A percentile compares a stretch with the other conserved stretches of the same genome.
These are phyloP conservation scores for Nibea albiflora DNA, from an alignment of 2,113 vertebrate genomes.

Conservation along the genomic window DNA sequence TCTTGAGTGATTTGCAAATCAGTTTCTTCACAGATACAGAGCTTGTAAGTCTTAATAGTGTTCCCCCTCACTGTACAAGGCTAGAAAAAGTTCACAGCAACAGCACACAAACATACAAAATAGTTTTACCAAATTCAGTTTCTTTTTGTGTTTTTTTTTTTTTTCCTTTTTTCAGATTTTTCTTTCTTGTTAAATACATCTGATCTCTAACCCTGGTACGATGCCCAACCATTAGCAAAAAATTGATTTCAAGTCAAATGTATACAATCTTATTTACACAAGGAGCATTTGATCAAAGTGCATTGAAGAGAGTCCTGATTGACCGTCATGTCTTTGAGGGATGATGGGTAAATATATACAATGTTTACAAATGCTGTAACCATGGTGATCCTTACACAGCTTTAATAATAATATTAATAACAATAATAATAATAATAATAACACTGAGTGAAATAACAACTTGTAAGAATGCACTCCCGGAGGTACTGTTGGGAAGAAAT, in stretches of 20 bases:
- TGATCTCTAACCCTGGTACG: slow-evolving; percentile 84
- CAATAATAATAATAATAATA: slow-evolving; percentile 35
- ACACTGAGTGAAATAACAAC: slow-evolving; percentile 27
- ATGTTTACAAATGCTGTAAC: slow-evolving; percentile 89
- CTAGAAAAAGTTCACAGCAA: slow-evolving; percentile 87
- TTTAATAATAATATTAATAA: slow-evolving; percentile 45
- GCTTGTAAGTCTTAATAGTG: slow-evolving; percentile 37
- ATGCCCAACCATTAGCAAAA: slow-evolving; percentile 91
- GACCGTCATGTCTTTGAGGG: slow-evolving; percentile 76
- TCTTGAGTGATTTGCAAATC: slow-evolving; percentile 75
- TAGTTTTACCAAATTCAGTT: slow-evolving; percentile 83
- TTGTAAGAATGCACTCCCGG: slow-evolving; percentile 87
- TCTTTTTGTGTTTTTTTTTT: slow-evolving; percentile 38
- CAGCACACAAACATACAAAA: slow-evolving; percentile 88
- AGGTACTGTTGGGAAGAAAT: slow-evolving; percentile 63
- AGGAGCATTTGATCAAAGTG: slow-evolving; percentile 93
- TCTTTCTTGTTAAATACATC: slow-evolving; percentile 79
- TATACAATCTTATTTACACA: slow-evolving; percentile 95
- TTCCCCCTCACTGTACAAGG: slow-evolving; percentile 78
- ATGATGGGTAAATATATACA: slow-evolving; percentile 85
- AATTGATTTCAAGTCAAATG: slow-evolving; percentile 85
- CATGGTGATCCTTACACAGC: slow-evolving; percentile 74
- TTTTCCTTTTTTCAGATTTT: slow-evolving; percentile 36
- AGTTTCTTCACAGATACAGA: slow-evolving; percentile 79
- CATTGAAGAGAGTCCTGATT: slow-evolving; percentile 93